Conservation (phyloP, 2,113 vertebrate species). For the Malurus cyaneus region DNA sequence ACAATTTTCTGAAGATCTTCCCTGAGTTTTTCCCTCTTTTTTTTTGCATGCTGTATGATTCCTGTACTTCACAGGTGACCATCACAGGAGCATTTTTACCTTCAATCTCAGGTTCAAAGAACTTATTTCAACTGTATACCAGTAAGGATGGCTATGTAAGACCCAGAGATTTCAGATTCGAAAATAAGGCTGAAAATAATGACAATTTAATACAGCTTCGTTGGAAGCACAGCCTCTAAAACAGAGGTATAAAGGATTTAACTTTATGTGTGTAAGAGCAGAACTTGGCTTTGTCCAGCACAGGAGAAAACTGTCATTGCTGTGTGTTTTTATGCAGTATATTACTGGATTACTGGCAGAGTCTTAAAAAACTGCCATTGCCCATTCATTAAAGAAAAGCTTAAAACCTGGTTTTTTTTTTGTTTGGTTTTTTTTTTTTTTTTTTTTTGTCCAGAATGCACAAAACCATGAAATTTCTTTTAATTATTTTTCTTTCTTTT, state of each 20-base stretch:
- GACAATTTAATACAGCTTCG: not conserved
- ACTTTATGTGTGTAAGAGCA: not conserved
- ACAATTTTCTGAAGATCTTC: not conserved
- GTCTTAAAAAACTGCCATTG: not conserved
- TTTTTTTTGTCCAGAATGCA: not conserved
- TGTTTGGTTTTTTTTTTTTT: not conserved
- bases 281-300: not conserved
- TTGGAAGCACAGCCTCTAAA: not conserved
- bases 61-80: not conserved
- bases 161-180: not conserved
- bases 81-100: not conserved
- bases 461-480: fast-evolving
- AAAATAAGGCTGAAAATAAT: not conserved
- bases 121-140: not conserved
- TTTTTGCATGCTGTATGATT: not conserved
- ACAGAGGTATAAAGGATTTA: not conserved
- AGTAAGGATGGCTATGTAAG: not conserved
- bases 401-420: not conserved
- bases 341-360: not conserved
- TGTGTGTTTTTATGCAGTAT: not conserved
- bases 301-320: not conserved
- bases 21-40: not conserved
- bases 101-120: not conserved
- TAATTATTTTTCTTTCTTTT: not conserved
- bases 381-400: not conserved